These are phyloP conservation scores for Polypedilum pembai DNA, from an alignment of 1,140 invertebrate species.

Conservation along the genomic window DNA sequence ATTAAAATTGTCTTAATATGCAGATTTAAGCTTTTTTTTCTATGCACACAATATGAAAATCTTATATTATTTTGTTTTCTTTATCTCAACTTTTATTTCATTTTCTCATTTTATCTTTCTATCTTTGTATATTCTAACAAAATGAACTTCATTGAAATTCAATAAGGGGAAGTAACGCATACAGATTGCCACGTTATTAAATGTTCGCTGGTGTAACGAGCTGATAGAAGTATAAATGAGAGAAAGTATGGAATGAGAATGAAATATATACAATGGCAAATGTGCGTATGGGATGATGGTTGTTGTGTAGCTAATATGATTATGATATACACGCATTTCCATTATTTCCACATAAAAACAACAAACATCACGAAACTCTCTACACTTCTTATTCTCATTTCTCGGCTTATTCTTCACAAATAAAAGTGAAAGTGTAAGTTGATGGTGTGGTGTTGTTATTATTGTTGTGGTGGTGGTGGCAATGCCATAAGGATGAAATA, in stretches of 20 bases:
- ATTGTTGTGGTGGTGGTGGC: not conserved
- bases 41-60: no score
- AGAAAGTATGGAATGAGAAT: not conserved
- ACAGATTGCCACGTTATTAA: conserved; percentile 17
- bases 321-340: conserved; percentile 28
- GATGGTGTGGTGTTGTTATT: no score
- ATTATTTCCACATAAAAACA: conserved; percentile 23
- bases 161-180: not conserved
- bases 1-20: conserved; percentile 3
- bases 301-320: conserved; percentile 26
- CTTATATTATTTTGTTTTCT: not conserved
- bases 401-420: not conserved
- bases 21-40: not conserved
- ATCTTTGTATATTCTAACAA: not conserved
- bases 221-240: not conserved
- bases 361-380: conserved; percentile 16
- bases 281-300: not conserved
- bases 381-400: no score
- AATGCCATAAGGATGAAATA: not conserved
- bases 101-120: not conserved
- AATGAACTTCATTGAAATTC: not conserved
- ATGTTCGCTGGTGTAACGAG: conserved; percentile 15
- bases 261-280: not conserved
- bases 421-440: no score
- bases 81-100: not conserved